Conservation (phyloP, 2,113 vertebrate genomes). For the Labeo rohita region DNA sequence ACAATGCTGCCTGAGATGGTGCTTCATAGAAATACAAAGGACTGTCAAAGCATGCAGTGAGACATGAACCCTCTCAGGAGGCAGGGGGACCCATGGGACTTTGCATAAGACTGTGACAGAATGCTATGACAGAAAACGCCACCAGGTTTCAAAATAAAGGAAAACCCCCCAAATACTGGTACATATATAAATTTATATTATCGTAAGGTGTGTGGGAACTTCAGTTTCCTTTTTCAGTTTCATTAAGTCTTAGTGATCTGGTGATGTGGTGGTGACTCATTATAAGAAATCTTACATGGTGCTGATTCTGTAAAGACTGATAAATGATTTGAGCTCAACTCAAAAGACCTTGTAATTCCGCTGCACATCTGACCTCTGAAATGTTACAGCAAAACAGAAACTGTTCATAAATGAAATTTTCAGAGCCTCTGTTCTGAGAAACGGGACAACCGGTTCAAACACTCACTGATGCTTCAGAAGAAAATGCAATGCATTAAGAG, state of each 20-base stretch:
- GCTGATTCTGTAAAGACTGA: constrained; percentile 48
- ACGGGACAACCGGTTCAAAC: not conserved
- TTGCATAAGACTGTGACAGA: not conserved
- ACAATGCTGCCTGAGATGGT: constrained; percentile 68
- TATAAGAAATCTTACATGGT: constrained; percentile 37
- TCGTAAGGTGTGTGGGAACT: not conserved
- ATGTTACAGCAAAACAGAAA: not conserved
- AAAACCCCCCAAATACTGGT: not conserved
- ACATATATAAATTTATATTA: not conserved
- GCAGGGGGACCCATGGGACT: not conserved
- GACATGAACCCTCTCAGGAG: constrained; percentile 54
- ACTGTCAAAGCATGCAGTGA: constrained; percentile 66
- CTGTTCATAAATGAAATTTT: not conserved
- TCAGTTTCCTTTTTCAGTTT: not conserved
- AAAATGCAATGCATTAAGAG: too few relatives aligned
- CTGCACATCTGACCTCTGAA: not conserved
- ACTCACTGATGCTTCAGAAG: too few relatives aligned
- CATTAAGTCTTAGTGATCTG: too few relatives aligned
- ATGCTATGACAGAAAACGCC: not conserved
- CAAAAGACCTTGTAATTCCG: constrained; percentile 19
- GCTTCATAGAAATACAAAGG: constrained; percentile 73
- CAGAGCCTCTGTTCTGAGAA: not conserved
- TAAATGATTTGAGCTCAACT: constrained; percentile 34
- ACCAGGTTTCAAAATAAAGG: not conserved
- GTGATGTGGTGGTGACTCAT: not conserved